Percentiles rank a stretch among this genome's conserved stretches.
Conservation (phyloP, 2,113 vertebrate genomes). For the Nymphicus hollandicus region DNA sequence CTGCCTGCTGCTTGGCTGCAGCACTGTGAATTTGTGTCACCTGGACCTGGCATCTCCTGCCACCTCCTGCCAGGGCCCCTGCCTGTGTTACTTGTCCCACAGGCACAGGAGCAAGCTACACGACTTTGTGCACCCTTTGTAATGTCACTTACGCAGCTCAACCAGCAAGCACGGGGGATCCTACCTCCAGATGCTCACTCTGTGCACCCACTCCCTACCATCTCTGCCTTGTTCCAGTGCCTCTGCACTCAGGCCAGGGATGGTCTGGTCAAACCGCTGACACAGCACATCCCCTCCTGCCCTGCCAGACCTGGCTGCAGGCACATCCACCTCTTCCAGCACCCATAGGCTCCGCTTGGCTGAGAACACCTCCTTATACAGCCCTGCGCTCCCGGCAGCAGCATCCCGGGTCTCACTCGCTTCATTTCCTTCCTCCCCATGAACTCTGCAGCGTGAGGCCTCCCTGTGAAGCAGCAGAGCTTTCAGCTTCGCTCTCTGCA, state of each 20-base stretch:
- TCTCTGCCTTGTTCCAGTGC: not conserved
- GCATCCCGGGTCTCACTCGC: fast-evolving
- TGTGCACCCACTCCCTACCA: not conserved
- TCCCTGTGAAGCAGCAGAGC: not conserved
- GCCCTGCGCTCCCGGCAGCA: not conserved
- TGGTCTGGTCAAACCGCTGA: fast-evolving
- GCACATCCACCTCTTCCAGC: not conserved
- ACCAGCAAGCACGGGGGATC: fast-evolving
- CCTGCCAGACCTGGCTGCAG: not conserved
- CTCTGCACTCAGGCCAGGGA: not conserved
- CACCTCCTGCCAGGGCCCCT: not conserved
- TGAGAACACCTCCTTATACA: fast-evolving
- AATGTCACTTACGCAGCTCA: not conserved
- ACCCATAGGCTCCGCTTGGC: fast-evolving
- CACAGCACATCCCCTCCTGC: not conserved
- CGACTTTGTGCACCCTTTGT: not conserved
- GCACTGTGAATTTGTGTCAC: not conserved
- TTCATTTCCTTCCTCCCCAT: not conserved
- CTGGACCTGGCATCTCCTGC: not conserved
- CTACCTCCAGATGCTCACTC: not conserved
- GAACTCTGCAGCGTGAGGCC: not conserved
- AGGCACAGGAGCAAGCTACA: not conserved
- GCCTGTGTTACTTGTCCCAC: fast-evolving
- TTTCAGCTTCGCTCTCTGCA: not conserved
- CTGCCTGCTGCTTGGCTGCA: not conserved